These are phyloP conservation scores for Epistrophella euchroma DNA, from an alignment of 2,888 invertebrate genomes.

Conservation along the genomic window DNA sequence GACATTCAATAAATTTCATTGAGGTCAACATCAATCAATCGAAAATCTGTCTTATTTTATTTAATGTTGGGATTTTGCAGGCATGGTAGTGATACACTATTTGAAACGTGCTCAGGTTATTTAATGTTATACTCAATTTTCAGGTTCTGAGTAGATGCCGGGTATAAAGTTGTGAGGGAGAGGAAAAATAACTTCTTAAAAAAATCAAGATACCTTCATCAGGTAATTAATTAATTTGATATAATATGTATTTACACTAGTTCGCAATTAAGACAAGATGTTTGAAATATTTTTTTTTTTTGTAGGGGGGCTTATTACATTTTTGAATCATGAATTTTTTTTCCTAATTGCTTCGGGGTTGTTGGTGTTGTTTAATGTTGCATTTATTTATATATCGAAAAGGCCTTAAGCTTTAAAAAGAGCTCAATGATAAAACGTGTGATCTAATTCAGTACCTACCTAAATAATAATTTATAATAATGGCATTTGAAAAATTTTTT, in stretches of 20 bases:
- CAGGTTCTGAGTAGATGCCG: background rate
- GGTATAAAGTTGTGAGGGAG: background rate
- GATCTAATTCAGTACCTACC: no score
- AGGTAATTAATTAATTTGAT: background rate
- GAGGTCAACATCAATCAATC: slow-evolving; percentile 2
- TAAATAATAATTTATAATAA: no score
- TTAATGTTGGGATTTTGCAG: slow-evolving; percentile 3
- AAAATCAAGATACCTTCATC: background rate
- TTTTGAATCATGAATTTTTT: background rate
- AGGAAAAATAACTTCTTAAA: background rate
- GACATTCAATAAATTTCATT: slow-evolving; percentile 1
- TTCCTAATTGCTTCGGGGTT: background rate
- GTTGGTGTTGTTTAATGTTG: background rate
- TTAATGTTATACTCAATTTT: slow-evolving; percentile 2
- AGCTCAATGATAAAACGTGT: no score
- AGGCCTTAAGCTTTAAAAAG: no score
- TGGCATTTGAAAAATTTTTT: no score
- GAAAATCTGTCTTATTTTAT: background rate
- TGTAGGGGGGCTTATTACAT: background rate
- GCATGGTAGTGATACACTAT: background rate
- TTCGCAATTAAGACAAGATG: background rate
- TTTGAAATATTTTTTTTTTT: background rate
- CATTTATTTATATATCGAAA: no score
- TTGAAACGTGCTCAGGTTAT: slow-evolving; percentile 11
- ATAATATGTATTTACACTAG: background rate